A percentile compares a stretch with the other conserved stretches of the same genome.
Conservation (phyloP, 2,113 vertebrate species). For the Halcyon malimbica region DNA sequence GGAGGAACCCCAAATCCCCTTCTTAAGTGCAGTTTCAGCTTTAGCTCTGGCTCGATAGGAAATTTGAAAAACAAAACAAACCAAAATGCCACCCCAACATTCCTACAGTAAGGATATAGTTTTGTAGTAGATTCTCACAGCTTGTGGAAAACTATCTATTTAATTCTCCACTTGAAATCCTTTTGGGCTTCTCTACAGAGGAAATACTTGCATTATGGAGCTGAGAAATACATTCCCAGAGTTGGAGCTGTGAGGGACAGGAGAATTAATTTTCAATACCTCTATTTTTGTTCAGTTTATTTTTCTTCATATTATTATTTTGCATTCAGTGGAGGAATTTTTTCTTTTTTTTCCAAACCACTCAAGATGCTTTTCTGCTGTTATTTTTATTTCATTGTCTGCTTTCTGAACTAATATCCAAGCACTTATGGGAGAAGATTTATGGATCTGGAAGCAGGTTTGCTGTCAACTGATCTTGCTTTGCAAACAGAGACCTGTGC, state of each 20-base stretch:
- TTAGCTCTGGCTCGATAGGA: neutral
- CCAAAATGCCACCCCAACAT: neutral
- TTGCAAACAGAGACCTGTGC: conserved; percentile 34
- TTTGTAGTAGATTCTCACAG: neutral
- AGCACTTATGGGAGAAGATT: conserved; percentile 1
- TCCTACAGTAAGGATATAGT: neutral
- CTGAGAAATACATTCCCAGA: neutral
- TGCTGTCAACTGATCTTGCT: conserved; percentile 3
- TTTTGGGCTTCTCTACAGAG: neutral
- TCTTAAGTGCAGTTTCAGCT: neutral
- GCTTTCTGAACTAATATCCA: conserved; percentile 4
- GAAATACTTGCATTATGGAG: neutral
- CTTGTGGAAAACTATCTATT: neutral
- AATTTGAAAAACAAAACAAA: too few species aligned
- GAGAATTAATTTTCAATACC: neutral
- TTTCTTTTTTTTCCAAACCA: neutral
- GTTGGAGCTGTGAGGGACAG: neutral
- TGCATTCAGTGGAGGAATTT: neutral
- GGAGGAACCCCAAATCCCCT: neutral
- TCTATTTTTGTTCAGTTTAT: neutral
- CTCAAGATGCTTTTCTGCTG: neutral
- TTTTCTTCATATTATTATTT: neutral
- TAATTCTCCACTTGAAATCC: neutral
- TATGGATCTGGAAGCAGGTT: conserved; percentile 1
- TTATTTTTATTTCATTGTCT: conserved; percentile 1